Evolutionary conservation across 2,113 vertebrate species (phyloP), one percentile per base, ranked within the genome.

Genomic region (Haemorhous mexicanus): DNA sequence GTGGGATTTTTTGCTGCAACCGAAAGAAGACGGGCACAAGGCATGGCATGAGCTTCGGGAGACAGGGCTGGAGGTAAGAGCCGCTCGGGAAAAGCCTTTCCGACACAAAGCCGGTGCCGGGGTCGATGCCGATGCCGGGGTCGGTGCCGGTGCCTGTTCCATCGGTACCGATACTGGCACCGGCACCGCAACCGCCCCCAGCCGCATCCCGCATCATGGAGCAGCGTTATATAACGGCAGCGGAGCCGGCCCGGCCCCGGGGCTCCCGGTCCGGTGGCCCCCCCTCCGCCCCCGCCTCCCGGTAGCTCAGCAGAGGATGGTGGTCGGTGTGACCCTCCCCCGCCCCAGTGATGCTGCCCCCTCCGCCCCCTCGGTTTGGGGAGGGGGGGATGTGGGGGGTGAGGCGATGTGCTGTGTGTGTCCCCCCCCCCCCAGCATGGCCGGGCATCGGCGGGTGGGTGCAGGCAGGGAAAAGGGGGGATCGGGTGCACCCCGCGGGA

Each of bases 31-130:
- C 73, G 62, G 72, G 87, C 67, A 22, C 83, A 56, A 93, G 91
- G 94, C 87, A 95, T 95, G 94, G 87, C 94, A 91, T 95, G 91
- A 91, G 91, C 87, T 95, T 84, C 91, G 58, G 74, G 47, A 93
- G 58, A 84, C 94, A 49, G 52, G 41, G 84, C 94, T 67, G 94
- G 81, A 97, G 98, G 98, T 98, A 97, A 97, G 97, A 95, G 27
- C 91, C 63, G 68, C 75, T 85, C 70, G 84, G 79, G 49, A 77
- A 75, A 75, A 68, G 10, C 63, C 53, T 70, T 43, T 5, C 9
- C 82, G 15, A 61, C 79, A 94, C 94, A 96, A 96, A 94, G 92
- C 92, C 80, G 43, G 56, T 46, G 78, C 53, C 44, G 50, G 59
- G 50, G 9, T 66, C 37, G 22, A 44, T 64, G 76, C 18, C 59